Percentiles rank a stretch among this genome's conserved stretches.
Evolutionary conservation across 2,797 vertebrate species (phyloP).

Genomic region (Pempheris klunzingeri): DNA sequence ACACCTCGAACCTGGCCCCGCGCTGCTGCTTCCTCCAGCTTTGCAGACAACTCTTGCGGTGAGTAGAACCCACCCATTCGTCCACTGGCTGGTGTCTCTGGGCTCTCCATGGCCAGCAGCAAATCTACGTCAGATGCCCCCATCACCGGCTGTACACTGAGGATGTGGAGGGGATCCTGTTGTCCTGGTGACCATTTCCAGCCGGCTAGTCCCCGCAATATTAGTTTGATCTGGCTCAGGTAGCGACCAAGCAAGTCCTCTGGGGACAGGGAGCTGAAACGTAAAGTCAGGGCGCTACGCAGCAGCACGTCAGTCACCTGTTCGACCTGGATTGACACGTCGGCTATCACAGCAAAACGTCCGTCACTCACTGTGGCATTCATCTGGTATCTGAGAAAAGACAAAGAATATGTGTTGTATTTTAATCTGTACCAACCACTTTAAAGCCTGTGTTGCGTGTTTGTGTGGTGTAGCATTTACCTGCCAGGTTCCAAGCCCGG

Average conservation of each 20-base stretch:
- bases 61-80: conserved; percentile 80
- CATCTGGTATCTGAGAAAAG: conserved; percentile 88
- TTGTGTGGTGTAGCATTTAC: conserved; percentile 85
- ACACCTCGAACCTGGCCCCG: conserved; percentile 89
- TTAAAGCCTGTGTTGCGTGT: conserved; percentile 59
- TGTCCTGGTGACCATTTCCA: conserved; percentile 79
- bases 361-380: conserved; percentile 97
- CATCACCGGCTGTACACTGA: conserved; percentile 89
- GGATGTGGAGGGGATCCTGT: conserved; percentile 90
- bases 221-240: conserved; percentile 91
- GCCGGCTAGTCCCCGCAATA: conserved; percentile 85
- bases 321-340: conserved; percentile 91
- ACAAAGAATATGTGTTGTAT: conserved; percentile 2
- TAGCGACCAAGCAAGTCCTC: conserved; percentile 94
- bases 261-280: conserved; percentile 90
- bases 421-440: background rate
- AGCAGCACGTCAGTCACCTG: conserved; percentile 91
- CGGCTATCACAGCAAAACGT: conserved; percentile 93
- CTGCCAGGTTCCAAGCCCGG: conserved; percentile 95
- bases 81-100: conserved; percentile 65
- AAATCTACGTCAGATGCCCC: conserved; percentile 88
- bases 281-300: conserved; percentile 88
- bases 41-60: conserved; percentile 86
- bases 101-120: conserved; percentile 90
- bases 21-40: conserved; percentile 88